Evolutionary conservation across 2,113 vertebrate genomes (phyloP), one percentile per base, ranked within the genome.

Genomic region (Apteryx mantelli): DNA sequence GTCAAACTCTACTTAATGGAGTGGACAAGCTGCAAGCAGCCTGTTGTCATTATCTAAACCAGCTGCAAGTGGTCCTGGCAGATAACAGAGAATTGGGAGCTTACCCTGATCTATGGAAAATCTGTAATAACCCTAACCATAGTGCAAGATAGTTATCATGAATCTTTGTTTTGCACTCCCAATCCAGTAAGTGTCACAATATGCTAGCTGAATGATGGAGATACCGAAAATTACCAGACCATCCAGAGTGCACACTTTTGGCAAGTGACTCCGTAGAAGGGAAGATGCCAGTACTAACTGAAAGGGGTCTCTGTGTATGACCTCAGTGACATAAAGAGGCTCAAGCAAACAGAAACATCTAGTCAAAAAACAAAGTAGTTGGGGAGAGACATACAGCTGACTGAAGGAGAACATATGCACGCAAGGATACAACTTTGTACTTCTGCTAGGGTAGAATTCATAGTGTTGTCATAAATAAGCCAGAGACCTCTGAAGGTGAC

Each of bases 271-370:
- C 3, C 32, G 0, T 68, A 38, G 80, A 70, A 83, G 64, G 60
- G 86, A 44, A 86, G 1, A 61, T 93, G 92, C 50, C 80, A 88
- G 64, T 60, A 12, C 21, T 50, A 38, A 66, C 46, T 83, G 83
- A 44, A 92, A 91, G 60, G 46, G 36, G 36, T 86, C 79, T 90
- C 64, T 93, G 71, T 93, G 64, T 44, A 9, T 93, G 91, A 90
- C 85, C 78, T 88, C 87, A 70, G 76, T 66, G 82, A 55, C 79
- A 63, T 58, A 61, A 87, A 83, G 55, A 90, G 40, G 64, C 53
- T 93, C 18, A 36, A 80, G 24, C 58, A 93, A 88, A 88, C 18
- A 83, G 65, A 91, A 91, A 26, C 63, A 80, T 81, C 71, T 80
- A 77, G 75, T 26, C 71, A 82, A 68, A 70, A 91, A 89, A 87